phyloP scores from a whole-genome alignment of 2,797 vertebrate species.

The Parauchenoglanis punctatus region DNA sequence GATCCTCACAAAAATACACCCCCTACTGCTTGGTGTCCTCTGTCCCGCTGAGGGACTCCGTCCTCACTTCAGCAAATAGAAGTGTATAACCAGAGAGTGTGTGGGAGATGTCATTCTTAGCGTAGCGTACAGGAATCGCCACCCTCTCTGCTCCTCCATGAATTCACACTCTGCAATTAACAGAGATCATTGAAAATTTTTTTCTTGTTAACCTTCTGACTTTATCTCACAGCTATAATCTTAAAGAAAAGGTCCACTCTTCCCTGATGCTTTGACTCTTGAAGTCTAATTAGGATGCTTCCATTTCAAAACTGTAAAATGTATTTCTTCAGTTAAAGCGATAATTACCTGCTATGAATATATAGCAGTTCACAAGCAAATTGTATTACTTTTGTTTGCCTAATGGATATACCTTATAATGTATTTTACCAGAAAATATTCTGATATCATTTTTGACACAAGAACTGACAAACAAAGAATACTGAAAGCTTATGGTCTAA shows the following conservation, averaged over 20 bases:
- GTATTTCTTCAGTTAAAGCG: neutral
- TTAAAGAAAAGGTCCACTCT: neutral
- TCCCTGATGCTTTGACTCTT: neutral
- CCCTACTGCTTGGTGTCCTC: slow-evolving; percentile 25
- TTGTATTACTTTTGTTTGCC: neutral
- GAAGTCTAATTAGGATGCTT: neutral
- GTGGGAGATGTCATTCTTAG: slow-evolving; percentile 33
- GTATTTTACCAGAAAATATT: neutral
- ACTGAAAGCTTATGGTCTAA: neutral
- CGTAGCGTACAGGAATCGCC: neutral
- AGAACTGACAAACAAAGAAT: neutral
- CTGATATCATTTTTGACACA: neutral
- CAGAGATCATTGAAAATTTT: slow-evolving; percentile 38
- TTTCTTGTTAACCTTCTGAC: slow-evolving; percentile 29
- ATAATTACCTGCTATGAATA: neutral
- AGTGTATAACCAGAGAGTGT: slow-evolving; percentile 18
- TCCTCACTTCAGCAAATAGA: slow-evolving; percentile 28
- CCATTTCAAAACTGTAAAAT: neutral
- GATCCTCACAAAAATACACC: slow-evolving; percentile 24
- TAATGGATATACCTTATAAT: neutral
- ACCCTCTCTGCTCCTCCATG: neutral
- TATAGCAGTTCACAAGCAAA: neutral
- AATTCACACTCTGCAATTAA: slow-evolving; percentile 42
- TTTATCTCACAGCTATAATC: slow-evolving; percentile 15
- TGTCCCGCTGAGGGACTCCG: slow-evolving; percentile 33